Percentiles rank a stretch among this genome's conserved stretches.
phyloP scores from a whole-genome alignment of 2,888 invertebrate genomes.

The Nephrocerus scutellatus region DNA sequence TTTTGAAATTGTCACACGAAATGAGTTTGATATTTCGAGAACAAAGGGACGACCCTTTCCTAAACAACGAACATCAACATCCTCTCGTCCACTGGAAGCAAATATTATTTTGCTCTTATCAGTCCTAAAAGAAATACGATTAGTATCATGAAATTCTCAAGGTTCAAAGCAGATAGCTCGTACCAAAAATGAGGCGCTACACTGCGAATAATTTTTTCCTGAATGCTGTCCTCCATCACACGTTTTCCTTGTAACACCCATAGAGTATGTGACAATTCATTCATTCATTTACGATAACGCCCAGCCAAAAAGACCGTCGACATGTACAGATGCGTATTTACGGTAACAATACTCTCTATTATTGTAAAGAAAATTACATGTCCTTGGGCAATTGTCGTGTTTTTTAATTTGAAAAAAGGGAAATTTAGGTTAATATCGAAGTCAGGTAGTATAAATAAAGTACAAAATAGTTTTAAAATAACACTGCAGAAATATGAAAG shows the following conservation, averaged over 20 bases:
- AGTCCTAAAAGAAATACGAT: conserved; percentile 27
- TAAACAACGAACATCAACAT: conserved; percentile 92
- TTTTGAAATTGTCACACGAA: conserved; percentile 49
- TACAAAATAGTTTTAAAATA: no score
- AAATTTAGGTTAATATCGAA: no score
- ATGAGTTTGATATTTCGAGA: conserved; percentile 71
- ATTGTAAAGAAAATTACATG: no score
- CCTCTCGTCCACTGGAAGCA: conserved; percentile 89
- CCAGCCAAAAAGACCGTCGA: conserved; percentile 45
- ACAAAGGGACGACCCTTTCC: conserved; percentile 91
- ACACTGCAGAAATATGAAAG: no score
- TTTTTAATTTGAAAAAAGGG: no score
- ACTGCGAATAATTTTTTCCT: conserved; percentile 73
- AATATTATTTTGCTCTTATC: conserved; percentile 56
- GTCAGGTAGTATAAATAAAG: no score
- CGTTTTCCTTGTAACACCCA: no score
- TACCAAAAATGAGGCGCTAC: conserved; percentile 57
- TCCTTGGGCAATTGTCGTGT: no score
- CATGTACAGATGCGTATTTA: no score
- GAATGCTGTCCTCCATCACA: conserved; percentile 79
- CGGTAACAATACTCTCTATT: no score
- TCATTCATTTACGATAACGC: conserved; percentile 76
- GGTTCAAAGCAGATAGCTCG: no score
- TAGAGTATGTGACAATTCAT: conserved; percentile 86
- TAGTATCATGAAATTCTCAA: no score